Evolutionary conservation across 2,888 invertebrate species (phyloP), one percentile per base, ranked within the genome.

Genomic region (Apodemia mormo): DNA sequence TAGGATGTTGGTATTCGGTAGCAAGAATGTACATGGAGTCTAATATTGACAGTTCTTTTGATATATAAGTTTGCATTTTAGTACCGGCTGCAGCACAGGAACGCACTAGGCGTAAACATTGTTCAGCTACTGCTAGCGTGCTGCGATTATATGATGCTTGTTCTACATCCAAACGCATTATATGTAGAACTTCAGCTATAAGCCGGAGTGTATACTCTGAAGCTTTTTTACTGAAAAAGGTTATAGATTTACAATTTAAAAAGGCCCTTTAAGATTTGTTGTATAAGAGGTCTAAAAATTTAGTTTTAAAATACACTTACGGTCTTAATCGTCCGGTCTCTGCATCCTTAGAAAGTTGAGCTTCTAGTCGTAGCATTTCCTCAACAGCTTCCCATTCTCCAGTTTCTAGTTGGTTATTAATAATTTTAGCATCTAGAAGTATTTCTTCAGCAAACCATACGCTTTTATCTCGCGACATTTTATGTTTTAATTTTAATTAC

Each of bases 361-460:
- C 94, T 77, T 94, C 91, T 3, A 92, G 90, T 68, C 93, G 88
- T 73, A 94, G 82, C 92, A 94, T 92, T 84, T 93, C 93, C 75
- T 93, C 93, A 1, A 94, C 91, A 43, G 92, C 90, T 68, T 91
- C 90, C 91, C 92, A 94, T 87, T 94, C 94, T 80, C 93, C 93
- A 0, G 91, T 87, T 79, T 93, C 93, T 74, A 94, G 78, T 78
- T 93, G 93, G 68, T 87, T 92, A 78, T 94, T 93, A 56, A 94
- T 93, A 66, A 94, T 82, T 79, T 93, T 93, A 9, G 93, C 93
- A 80, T 94, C 93, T 71, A 94, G 79, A 67, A 94, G 79, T 76
- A 94, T 93, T 78, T 94, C 94, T 80, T 94, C 94, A 7, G 92
- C 93, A 75, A 93, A 94, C 93, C 93, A 93, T 58, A 93, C 93